Evolutionary conservation across 2,113 vertebrate genomes (phyloP), one percentile per base, ranked within the genome.

Genomic region (Argyrosomus japonicus): DNA sequence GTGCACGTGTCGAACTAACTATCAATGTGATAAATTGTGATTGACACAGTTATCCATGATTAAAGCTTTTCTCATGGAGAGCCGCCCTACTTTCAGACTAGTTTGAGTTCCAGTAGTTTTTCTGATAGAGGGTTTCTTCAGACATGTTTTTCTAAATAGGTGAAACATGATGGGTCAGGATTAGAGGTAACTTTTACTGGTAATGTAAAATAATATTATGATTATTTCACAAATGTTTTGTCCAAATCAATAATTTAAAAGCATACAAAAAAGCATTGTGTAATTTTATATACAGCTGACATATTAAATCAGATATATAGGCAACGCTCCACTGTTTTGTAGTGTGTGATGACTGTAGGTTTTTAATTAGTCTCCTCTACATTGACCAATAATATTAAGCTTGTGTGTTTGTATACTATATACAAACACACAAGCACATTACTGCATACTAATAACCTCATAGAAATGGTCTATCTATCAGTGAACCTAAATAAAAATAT

Each of bases 1-100:
- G 27, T 75, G 27, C 4, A 45, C 23, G 32, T 57, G 67, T 53
- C 23, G 29, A 27, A 23, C 45, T 6, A 53, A 6, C 32, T 9
- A n/a, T 60, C 32, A 82, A 54, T 53, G 36, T 23, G 3, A 50
- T 63, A 63, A 60, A 69, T 62, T 36, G 54, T 62, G 57, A 75
- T 25, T 69, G 72, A 36, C 36, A 75, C 64, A 75, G 56, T 75
- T 68, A 62, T 4, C 56, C 32, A 14, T 23, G n/a, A 60, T 60
- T 48, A 67, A 40, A 81, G 62, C 70, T 43, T 27, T 27, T 53
- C 51, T 67, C 27, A 60, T 2, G 13, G 27, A 51, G 45, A 60
- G 53, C 8, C 7, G 14, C 14, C 60, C 60, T 57, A 56, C 40
- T 43, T 75, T n/a, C 48, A 64, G 14, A 48, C 36, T n/a, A 45